phyloP scores from a whole-genome alignment of 1,140 invertebrate species.

The Tenebrio molitor region DNA sequence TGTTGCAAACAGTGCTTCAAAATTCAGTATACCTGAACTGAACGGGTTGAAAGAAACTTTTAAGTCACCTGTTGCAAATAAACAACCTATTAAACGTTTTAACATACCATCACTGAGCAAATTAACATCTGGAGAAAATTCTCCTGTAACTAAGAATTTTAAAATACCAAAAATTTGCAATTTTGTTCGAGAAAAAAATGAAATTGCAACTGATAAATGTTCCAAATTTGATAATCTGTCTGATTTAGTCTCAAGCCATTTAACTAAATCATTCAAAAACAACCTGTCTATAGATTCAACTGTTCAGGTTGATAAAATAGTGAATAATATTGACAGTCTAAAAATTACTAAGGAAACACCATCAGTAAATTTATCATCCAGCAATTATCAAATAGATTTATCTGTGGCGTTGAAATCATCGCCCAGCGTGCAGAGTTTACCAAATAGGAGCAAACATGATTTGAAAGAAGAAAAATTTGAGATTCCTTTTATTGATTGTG shows the following conservation, averaged over 20 bases:
- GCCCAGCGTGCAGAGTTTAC: slow-evolving; percentile 49
- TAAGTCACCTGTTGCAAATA: slow-evolving; percentile 8
- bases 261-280: slow-evolving; percentile 32
- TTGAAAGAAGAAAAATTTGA: slow-evolving; percentile 55
- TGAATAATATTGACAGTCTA: background rate
- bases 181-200: slow-evolving; percentile 11
- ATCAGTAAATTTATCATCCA: slow-evolving; percentile 4
- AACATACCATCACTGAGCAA: slow-evolving; percentile 43
- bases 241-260: slow-evolving; percentile 44
- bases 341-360: background rate
- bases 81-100: slow-evolving; percentile 15
- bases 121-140: background rate
- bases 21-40: slow-evolving; percentile 45
- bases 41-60: slow-evolving; percentile 40
- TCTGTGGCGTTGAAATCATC: slow-evolving; percentile 56
- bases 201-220: slow-evolving; percentile 14
- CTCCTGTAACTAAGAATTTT: background rate
- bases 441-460: slow-evolving; percentile 42
- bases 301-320: background rate
- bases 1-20: slow-evolving; percentile 56
- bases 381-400: slow-evolving; percentile 59
- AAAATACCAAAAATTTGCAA: slow-evolving; percentile 10
- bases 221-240: slow-evolving; percentile 46
- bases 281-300: slow-evolving; percentile 10
- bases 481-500: slow-evolving; percentile 61